Conservation (phyloP, 1,140 invertebrate species). For the Saccostrea echinata region DNA sequence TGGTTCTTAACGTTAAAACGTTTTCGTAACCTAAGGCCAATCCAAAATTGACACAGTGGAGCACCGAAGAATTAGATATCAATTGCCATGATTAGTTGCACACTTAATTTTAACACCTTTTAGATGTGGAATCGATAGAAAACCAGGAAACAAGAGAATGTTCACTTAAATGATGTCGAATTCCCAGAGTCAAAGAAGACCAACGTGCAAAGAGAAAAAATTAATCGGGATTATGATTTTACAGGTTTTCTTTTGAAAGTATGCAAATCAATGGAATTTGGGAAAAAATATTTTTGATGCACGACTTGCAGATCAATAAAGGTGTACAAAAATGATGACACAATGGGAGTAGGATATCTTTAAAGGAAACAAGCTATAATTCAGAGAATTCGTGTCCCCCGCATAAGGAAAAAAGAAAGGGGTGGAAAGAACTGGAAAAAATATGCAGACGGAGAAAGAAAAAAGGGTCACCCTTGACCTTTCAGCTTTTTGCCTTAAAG, state of each 20-base stretch:
- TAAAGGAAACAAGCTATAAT: background rate
- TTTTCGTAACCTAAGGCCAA: too few relatives aligned
- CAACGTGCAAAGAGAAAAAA: background rate
- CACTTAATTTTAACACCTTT: slow-evolving; percentile 21
- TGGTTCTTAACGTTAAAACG: too few relatives aligned
- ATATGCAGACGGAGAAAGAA: background rate
- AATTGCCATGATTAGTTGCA: background rate
- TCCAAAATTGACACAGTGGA: background rate
- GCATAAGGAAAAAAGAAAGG: background rate
- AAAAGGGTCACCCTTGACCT: too few relatives aligned
- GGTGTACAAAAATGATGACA: too few relatives aligned
- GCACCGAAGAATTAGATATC: background rate
- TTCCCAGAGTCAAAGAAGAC: background rate
- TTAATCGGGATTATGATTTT: background rate
- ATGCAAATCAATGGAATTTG: background rate
- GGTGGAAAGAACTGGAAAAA: too few relatives aligned
- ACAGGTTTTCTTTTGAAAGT: background rate
- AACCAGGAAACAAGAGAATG: slow-evolving; percentile 1
- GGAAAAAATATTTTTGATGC: background rate
- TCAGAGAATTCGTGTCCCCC: background rate
- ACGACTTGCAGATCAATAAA: background rate
- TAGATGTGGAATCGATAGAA: background rate
- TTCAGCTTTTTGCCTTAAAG: too few relatives aligned
- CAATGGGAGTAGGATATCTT: background rate
- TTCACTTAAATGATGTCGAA: background rate